Conservation (phyloP, 2,113 vertebrate genomes). For the Callionymus lyra region DNA sequence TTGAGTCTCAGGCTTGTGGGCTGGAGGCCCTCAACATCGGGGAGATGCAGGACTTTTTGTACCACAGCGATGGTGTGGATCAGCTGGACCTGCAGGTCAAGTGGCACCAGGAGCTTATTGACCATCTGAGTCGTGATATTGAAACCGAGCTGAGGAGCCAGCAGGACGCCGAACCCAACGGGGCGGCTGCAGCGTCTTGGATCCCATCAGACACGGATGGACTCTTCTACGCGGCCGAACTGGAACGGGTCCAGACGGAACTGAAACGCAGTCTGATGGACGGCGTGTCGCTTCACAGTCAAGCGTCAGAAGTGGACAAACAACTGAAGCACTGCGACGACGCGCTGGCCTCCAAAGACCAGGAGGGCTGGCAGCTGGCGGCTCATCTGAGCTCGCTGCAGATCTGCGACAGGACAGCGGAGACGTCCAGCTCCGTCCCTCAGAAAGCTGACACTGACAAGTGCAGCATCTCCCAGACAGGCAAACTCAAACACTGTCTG, state of each 20-base stretch:
- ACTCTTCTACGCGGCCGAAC: constrained; percentile 51
- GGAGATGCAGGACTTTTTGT: constrained; percentile 64
- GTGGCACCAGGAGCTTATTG: constrained; percentile 74
- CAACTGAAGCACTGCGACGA: constrained; percentile 73
- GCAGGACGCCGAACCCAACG: constrained; percentile 23
- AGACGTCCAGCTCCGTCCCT: constrained; percentile 5
- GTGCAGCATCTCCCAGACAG: constrained; percentile 31
- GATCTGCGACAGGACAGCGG: constrained; percentile 41
- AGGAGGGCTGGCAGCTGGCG: constrained; percentile 81
- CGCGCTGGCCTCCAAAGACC: constrained; percentile 71
- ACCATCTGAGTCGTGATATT: constrained; percentile 77
- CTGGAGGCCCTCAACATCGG: constrained; percentile 28
- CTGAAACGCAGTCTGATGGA: constrained; percentile 75
- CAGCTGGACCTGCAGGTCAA: constrained; percentile 76
- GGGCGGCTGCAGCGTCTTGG: constrained; percentile 25
- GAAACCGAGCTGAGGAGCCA: constrained; percentile 69
- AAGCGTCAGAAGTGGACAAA: constrained; percentile 75
- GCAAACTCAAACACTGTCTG: constrained; percentile 61
- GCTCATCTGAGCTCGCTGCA: constrained; percentile 73
- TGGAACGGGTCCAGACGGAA: constrained; percentile 70
- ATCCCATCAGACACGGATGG: constrained; percentile 20
- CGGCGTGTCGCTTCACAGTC: constrained; percentile 75
- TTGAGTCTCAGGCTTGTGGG: constrained; percentile 11
- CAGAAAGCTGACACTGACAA: constrained; percentile 51
- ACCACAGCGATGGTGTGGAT: constrained; percentile 63